Evolutionary conservation across 2,888 invertebrate species (phyloP).

Genomic region (Drosophila paracracens): DNA sequence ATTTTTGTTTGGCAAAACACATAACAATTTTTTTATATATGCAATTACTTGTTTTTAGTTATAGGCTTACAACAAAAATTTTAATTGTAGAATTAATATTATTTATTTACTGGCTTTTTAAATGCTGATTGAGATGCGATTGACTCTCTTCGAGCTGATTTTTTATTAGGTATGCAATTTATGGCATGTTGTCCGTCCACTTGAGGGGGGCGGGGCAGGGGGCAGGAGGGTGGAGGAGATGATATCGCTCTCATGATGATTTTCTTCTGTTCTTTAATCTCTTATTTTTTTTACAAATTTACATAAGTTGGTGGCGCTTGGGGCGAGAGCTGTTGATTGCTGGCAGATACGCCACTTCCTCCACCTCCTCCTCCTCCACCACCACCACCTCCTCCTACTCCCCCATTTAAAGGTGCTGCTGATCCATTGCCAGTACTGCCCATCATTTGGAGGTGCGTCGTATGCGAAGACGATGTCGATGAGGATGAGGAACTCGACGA

Average conservation of each 20-base stretch:
- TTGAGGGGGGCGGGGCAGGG: background rate
- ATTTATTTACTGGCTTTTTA: slow-evolving; percentile 1
- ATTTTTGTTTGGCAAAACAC: background rate
- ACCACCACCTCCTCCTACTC: slow-evolving; percentile 12
- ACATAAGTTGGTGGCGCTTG: slow-evolving; percentile 97
- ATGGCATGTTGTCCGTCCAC: background rate
- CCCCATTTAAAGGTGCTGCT: slow-evolving; percentile 46
- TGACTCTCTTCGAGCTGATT: background rate
- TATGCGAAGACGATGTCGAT: slow-evolving; percentile 81
- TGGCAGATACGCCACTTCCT: slow-evolving; percentile 83
- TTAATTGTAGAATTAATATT: background rate
- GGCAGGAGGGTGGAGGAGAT: background rate
- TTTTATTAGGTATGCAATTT: background rate
- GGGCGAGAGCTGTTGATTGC: slow-evolving; percentile 89
- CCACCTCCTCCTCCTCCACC: slow-evolving; percentile 19
- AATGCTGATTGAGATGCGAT: background rate
- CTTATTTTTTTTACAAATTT: slow-evolving; percentile 87
- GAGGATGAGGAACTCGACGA: slow-evolving; percentile 84
- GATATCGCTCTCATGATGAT: background rate
- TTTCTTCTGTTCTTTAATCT: background rate
- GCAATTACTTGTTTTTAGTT: background rate
- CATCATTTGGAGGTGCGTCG: slow-evolving; percentile 81
- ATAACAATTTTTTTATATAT: background rate
- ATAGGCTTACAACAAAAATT: background rate
- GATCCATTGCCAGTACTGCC: slow-evolving; percentile 61